phyloP scores from a whole-genome alignment of 2,888 invertebrate genomes.

The Flabesymbios commensalis region DNA sequence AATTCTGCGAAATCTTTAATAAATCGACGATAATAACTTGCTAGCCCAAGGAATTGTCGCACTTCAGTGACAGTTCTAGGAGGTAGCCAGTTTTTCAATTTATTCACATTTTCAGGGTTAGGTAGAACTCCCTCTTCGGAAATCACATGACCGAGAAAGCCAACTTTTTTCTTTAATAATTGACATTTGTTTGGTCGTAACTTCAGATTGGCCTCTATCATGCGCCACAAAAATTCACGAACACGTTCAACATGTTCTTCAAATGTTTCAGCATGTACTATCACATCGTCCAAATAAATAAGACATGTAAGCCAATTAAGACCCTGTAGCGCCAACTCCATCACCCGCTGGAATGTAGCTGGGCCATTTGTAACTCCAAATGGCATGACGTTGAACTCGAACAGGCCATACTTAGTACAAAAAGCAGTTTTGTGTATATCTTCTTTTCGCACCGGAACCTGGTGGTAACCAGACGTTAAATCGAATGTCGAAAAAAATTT shows the following conservation, averaged over 20 bases:
- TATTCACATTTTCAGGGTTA: not conserved
- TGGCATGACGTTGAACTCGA: conserved; percentile 1
- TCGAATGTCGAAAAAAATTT: not conserved
- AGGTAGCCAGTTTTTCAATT: not conserved
- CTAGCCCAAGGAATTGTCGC: conserved; percentile 29
- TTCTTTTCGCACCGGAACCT: not conserved
- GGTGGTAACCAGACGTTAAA: not conserved
- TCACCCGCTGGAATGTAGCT: too few species aligned
- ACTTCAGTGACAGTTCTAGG: conserved; percentile 22
- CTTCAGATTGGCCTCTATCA: conserved; percentile 15
- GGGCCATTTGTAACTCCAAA: too few species aligned
- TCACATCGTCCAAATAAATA: conserved; percentile 13
- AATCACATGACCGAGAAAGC: conserved; percentile 24
- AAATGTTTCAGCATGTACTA: not conserved
- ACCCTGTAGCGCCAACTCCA: too few species aligned
- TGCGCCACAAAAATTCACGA: conserved; percentile 20
- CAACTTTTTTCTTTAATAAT: too few species aligned
- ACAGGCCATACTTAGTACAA: not conserved
- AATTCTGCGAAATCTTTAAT: conserved; percentile 23
- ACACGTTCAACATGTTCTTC: conserved; percentile 29
- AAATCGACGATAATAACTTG: conserved; percentile 29
- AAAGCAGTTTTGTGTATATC: conserved; percentile 5
- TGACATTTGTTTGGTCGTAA: conserved; percentile 28
- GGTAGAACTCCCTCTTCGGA: not conserved
- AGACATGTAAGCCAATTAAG: not conserved